Conservation (phyloP, 2,888 invertebrate species). For the Anthrax anthrax region DNA sequence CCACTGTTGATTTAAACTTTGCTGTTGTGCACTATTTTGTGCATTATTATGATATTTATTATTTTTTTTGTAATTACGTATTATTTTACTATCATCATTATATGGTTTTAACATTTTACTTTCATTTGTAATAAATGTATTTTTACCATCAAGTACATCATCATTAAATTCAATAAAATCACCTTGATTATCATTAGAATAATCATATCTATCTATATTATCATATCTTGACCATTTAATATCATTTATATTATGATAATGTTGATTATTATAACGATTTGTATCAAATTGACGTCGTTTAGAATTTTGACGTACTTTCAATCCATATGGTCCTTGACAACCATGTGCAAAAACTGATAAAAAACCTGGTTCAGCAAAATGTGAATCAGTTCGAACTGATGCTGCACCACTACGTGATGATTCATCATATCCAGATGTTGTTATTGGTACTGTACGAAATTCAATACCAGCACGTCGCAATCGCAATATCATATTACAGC, state of each 20-base stretch:
- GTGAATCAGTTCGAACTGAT: constrained; percentile 55
- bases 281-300: constrained; percentile 24
- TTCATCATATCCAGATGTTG: constrained; percentile 16
- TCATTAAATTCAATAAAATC: background rate
- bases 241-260: background rate
- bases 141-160: background rate
- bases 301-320: constrained; percentile 27
- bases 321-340: constrained; percentile 42
- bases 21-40: background rate
- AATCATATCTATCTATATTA: background rate
- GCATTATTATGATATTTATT: background rate
- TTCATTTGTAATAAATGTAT: too few relatives aligned
- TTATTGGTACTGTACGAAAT: constrained; percentile 51
- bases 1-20: background rate
- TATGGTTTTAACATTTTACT: too few relatives aligned
- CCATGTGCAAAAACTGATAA: constrained; percentile 76
- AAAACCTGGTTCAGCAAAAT: constrained; percentile 71
- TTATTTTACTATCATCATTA: too few relatives aligned
- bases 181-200: background rate
- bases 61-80: background rate
- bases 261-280: background rate
- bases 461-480: constrained; percentile 66
- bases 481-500: constrained; percentile 66
- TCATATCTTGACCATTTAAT: background rate
- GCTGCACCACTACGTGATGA: constrained; percentile 23